These are phyloP conservation scores for Mamestra brassicae DNA, from an alignment of 2,888 invertebrate genomes.

Conservation along the genomic window DNA sequence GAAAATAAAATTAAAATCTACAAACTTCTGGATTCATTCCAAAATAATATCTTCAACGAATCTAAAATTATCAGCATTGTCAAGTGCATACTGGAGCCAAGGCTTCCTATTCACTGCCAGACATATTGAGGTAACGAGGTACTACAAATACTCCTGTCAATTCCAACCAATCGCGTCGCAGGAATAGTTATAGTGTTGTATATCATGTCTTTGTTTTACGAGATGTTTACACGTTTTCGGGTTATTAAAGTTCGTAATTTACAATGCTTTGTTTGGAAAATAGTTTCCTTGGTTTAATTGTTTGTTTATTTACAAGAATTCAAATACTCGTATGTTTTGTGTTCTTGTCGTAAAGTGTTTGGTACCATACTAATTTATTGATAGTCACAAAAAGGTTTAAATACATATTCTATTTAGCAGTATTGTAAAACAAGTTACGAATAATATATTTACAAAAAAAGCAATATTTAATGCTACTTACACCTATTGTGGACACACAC, in stretches of 20 bases:
- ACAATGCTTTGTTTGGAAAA: conserved; percentile 28
- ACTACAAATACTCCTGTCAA: conserved; percentile 14
- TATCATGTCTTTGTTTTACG: conserved; percentile 27
- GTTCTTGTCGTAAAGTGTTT: too few relatives aligned
- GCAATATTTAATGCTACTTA: too few relatives aligned
- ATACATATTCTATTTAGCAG: too few relatives aligned
- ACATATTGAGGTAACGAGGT: conserved; percentile 35
- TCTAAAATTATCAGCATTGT: conserved; percentile 76
- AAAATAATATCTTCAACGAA: conserved; percentile 72
- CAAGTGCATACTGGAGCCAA: conserved; percentile 71
- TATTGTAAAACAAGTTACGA: too few relatives aligned
- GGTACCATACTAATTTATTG: too few relatives aligned
- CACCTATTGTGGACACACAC: too few relatives aligned
- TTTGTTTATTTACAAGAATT: conserved; percentile 1
- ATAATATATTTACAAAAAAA: too few relatives aligned
- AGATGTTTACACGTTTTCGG: conserved; percentile 15
- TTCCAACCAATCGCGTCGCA: conserved; percentile 19
- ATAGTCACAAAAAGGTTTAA: too few relatives aligned
- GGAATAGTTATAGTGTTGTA: conserved; percentile 6
- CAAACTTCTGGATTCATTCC: conserved; percentile 70
- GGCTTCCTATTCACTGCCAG: conserved; percentile 54
- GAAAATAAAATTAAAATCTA: conserved; percentile 56
- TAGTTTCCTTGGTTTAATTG: background rate
- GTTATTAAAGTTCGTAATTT: conserved; percentile 26
- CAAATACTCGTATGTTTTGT: too few relatives aligned